A percentile compares a stretch with the other conserved stretches of the same genome.
These are phyloP conservation scores for Rhineura floridana DNA, from an alignment of 2,113 vertebrate species.

Conservation along the genomic window DNA sequence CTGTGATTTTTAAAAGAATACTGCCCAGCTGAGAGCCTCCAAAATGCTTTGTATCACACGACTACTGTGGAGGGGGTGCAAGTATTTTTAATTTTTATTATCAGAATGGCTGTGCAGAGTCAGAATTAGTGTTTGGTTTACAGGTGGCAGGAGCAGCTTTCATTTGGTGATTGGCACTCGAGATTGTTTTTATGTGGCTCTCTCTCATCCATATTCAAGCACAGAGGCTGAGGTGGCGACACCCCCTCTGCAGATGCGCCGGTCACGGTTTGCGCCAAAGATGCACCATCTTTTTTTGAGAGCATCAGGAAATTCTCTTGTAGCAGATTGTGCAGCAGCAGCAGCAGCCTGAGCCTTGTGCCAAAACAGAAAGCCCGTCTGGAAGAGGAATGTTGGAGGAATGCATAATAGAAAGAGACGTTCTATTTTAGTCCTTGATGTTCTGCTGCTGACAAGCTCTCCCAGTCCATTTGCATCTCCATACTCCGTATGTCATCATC, in stretches of 20 bases:
- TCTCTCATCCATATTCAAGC: neutral
- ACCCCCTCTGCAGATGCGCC: neutral
- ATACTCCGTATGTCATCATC: neutral
- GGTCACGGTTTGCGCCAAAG: neutral
- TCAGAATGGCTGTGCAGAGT: neutral
- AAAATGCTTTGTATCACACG: neutral
- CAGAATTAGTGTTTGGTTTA: neutral
- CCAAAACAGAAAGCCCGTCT: too few relatives aligned
- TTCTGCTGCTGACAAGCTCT: neutral
- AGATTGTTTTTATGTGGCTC: neutral
- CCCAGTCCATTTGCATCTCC: rapidly evolving
- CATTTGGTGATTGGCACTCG: rapidly evolving
- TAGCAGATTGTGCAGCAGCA: neutral
- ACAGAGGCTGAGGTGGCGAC: rapidly evolving
- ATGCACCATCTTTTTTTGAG: neutral
- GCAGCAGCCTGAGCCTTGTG: neutral
- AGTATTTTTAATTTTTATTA: neutral
- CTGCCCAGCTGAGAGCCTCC: neutral
- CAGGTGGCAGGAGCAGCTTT: neutral
- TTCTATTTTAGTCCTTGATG: neutral
- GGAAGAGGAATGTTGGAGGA: rapidly evolving
- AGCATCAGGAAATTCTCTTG: neutral
- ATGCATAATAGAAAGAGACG: rapidly evolving
- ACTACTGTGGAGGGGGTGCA: neutral
- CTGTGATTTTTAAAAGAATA: neutral